Evolutionary conservation across 2,797 vertebrate species (phyloP), one percentile per base, ranked within the genome.

Genomic region (Basileuterus tristriatus): DNA sequence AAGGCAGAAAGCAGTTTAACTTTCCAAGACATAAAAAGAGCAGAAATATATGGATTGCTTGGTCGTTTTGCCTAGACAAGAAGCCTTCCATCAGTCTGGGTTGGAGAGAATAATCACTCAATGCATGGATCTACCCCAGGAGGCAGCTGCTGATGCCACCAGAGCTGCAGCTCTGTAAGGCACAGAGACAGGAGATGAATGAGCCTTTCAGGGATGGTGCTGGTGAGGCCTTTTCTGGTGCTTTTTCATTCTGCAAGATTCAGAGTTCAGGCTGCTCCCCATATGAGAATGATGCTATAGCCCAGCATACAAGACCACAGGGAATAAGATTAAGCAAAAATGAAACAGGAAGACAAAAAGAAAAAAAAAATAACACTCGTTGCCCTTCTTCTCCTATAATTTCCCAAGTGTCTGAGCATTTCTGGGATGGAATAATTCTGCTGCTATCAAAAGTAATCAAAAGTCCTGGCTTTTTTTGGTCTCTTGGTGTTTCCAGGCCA

Each of bases 1-100:
- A 53, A 74, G 50, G 50, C 19, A 90, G 49, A 86, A 81, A 78
- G 14, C 7, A 29, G 15, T 78, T 82, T 74, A 43, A 49, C 11
- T 47, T 93, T 91, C 30, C 55, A 93, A 90, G 55, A 47, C 27
- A 55, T 86, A 47, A 91, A 87, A 91, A 87, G 39, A 80, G 22
- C 43, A 93, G 18, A 62, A 58, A 55, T 64, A 58, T 21, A 71
- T 53, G 50, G 65, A 75, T 55, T 86, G 11, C 26, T 79, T 65
- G 50, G 43, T 55, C 16, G 37, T 87, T 86, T 86, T 94, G 55
- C 50, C 67, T 82, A 90, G 43, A 29, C 46, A 79, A 69, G 50
- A 50, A 88, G 58, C 36, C 16, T 83, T 86, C 58, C 75, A 68
- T 95, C 86, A 87, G 70, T 60, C 78, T 93, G 55, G 68, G 58